Conservation (phyloP, 2,888 invertebrate genomes). For the Leucoma salicis region DNA sequence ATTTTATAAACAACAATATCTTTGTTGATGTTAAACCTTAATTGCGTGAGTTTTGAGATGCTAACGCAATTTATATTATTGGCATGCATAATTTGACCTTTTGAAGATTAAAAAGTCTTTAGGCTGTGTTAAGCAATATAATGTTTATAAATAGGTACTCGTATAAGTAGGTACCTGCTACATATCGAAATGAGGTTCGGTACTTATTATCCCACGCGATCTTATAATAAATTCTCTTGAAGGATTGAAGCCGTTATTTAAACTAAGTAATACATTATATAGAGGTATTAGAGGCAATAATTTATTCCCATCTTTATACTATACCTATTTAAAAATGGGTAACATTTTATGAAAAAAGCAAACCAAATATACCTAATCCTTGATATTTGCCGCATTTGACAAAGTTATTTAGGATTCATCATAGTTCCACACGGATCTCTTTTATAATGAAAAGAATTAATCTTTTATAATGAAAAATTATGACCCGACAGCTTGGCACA, state of each 20-base stretch:
- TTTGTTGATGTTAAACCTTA: conserved; percentile 34
- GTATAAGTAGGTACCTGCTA: too few relatives aligned
- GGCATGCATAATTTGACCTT: background rate
- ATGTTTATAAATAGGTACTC: too few relatives aligned
- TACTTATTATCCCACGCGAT: conserved; percentile 9
- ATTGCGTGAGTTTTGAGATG: conserved; percentile 32
- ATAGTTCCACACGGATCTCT: too few relatives aligned
- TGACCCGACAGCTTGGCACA: too few relatives aligned
- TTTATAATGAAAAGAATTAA: too few relatives aligned
- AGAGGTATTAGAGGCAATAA: background rate
- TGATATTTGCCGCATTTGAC: too few relatives aligned
- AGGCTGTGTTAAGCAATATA: too few relatives aligned
- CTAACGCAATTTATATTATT: conserved; percentile 32
- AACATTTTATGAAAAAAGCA: background rate
- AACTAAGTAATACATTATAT: background rate
- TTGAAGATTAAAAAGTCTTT: conserved; percentile 8
- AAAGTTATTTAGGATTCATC: too few relatives aligned
- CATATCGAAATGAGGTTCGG: background rate
- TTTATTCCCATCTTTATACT: background rate
- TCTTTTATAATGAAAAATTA: too few relatives aligned
- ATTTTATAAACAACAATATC: conserved; percentile 58
- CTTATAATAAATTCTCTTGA: conserved; percentile 8
- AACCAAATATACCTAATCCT: too few relatives aligned
- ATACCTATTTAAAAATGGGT: too few relatives aligned
- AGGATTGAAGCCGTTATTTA: conserved; percentile 1